Conservation (phyloP, 64 coral and sea anemone genomes). For the Dendrophyllia cribrosa region DNA sequence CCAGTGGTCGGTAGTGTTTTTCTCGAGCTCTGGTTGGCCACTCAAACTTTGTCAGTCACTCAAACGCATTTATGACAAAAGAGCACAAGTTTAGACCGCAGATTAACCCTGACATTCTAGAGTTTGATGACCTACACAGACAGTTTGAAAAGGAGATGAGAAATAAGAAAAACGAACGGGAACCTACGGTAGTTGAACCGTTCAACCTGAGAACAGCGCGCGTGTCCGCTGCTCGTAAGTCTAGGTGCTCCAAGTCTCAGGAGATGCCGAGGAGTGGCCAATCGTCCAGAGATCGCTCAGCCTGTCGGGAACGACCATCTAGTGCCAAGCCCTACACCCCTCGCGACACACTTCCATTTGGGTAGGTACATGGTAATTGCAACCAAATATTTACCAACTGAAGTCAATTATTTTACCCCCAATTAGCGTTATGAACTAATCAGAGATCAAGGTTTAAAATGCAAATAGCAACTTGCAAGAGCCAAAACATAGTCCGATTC, state of each 20-base stretch:
- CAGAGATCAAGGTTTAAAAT: too few relatives aligned
- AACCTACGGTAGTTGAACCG: conserved; percentile 93
- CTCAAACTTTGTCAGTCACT: too few relatives aligned
- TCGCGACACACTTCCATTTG: conserved; percentile 80
- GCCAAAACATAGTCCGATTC: too few relatives aligned
- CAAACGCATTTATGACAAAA: conserved; percentile 96
- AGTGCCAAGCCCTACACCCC: conserved; percentile 78
- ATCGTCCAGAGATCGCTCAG: conserved; percentile 55
- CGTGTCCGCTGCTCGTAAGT: conserved; percentile 60
- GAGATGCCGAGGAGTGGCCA: conserved; percentile 16
- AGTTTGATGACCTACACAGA: conserved; percentile 91
- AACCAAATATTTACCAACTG: background rate
- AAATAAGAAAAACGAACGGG: conserved; percentile 82
- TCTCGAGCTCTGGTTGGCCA: too few relatives aligned
- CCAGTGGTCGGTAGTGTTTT: too few relatives aligned
- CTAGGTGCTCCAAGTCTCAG: conserved; percentile 56
- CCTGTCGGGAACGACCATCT: conserved; percentile 66
- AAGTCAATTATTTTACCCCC: too few relatives aligned
- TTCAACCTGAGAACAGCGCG: conserved; percentile 87
- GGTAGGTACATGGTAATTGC: conserved; percentile 49
- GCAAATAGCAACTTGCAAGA: too few relatives aligned
- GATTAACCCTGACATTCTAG: conserved; percentile 93
- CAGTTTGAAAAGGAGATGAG: conserved; percentile 97
- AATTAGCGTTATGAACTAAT: too few relatives aligned
- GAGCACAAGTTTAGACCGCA: conserved; percentile 93